These are phyloP conservation scores for Bombus pyrosoma DNA, from an alignment of 1,140 invertebrate species.

Conservation along the genomic window DNA sequence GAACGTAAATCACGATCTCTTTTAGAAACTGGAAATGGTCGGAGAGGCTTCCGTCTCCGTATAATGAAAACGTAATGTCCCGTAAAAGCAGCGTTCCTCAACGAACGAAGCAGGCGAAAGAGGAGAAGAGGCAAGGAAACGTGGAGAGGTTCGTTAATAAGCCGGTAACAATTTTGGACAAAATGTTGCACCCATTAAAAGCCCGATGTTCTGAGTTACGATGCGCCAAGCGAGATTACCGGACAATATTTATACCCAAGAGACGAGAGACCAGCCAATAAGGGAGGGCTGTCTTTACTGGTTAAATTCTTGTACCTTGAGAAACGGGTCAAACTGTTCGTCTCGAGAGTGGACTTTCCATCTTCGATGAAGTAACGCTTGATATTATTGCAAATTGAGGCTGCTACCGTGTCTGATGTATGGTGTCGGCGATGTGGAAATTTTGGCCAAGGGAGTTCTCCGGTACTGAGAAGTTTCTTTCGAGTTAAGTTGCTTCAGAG, in stretches of 20 bases:
- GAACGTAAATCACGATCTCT: too few relatives aligned
- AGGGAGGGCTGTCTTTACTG: neutral
- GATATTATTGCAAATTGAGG: conserved; percentile 10
- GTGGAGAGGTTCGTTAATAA: conserved; percentile 17
- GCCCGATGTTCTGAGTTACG: conserved; percentile 4
- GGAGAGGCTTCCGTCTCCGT: neutral
- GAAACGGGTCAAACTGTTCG: conserved; percentile 14
- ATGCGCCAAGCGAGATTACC: conserved; percentile 8
- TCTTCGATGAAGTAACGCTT: conserved; percentile 8
- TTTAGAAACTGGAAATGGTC: too few relatives aligned
- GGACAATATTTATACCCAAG: neutral
- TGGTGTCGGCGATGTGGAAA: neutral
- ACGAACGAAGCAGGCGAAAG: neutral
- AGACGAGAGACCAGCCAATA: neutral
- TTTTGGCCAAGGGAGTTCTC: neutral
- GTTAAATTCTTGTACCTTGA: neutral
- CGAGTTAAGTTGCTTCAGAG: neutral
- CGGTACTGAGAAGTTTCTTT: neutral
- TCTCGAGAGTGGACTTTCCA: neutral
- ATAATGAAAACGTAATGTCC: conserved; percentile 2
- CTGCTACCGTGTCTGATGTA: neutral
- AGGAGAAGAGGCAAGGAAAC: neutral
- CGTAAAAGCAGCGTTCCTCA: neutral
- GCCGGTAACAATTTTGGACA: conserved; percentile 21
- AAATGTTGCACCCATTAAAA: conserved; percentile 17